A percentile compares a stretch with the other conserved stretches of the same genome.
phyloP scores from a whole-genome alignment of 2,888 invertebrate genomes.

The Calameuta pallipes region DNA sequence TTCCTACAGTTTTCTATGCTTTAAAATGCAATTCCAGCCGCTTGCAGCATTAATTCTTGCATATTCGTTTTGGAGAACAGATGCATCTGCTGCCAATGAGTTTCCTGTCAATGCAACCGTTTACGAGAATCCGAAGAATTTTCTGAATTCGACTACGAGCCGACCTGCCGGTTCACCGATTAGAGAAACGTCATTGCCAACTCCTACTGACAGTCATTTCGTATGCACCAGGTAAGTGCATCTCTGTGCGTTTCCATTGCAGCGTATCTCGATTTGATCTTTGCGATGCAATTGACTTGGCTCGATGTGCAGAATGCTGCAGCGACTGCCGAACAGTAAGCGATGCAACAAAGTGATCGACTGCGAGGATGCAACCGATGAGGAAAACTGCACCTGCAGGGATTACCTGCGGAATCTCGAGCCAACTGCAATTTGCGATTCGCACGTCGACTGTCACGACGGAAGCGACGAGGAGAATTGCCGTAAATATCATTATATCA shows the following conservation, averaged over 20 bases:
- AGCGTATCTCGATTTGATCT: not conserved
- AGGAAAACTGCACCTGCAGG: conserved; percentile 77
- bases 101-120: not conserved
- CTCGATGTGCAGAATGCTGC: conserved; percentile 71
- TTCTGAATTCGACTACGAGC: not conserved
- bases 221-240: not conserved
- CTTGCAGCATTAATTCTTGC: not conserved
- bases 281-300: not conserved
- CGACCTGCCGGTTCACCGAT: not conserved
- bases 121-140: not conserved
- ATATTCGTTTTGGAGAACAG: not conserved
- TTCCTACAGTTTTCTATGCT: not conserved
- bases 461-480: conserved; percentile 81
- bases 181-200: not conserved
- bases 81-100: not conserved
- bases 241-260: not conserved
- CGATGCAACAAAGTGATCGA: conserved; percentile 78
- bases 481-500: conserved; percentile 65
- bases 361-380: conserved; percentile 88
- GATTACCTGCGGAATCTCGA: conserved; percentile 72
- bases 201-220: not conserved
- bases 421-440: conserved; percentile 78
- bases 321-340: conserved; percentile 71
- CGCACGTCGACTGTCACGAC: conserved; percentile 79
- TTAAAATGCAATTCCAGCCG: not conserved